These are phyloP conservation scores for Tipula unca DNA, from an alignment of 2,888 invertebrate genomes.

Conservation along the genomic window DNA sequence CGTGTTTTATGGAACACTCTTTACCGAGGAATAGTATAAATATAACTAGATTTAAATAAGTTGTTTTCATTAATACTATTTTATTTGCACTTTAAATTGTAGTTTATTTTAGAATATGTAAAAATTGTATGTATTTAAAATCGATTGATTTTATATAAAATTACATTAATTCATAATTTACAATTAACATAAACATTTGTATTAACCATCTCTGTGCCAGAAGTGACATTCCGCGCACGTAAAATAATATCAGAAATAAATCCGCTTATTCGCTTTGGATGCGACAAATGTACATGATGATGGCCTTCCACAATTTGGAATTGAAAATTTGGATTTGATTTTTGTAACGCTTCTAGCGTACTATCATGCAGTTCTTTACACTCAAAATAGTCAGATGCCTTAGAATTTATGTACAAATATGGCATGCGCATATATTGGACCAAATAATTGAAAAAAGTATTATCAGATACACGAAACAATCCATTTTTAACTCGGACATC, in stretches of 20 bases:
- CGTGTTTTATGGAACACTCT: no score
- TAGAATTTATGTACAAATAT: constrained; percentile 53
- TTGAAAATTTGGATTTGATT: constrained; percentile 47
- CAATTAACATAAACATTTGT: not conserved
- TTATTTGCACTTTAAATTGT: no score
- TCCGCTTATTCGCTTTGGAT: constrained; percentile 51
- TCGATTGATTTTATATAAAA: no score
- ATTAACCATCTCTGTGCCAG: not conserved
- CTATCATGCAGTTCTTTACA: constrained; percentile 48
- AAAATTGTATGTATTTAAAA: no score
- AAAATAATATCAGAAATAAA: constrained; percentile 50
- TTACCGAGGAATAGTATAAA: no score
- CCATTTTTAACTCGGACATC: constrained; percentile 51
- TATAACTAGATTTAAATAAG: no score
- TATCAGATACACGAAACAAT: constrained; percentile 23
- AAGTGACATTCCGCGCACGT: constrained; percentile 32
- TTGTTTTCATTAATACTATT: no score
- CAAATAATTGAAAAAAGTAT: constrained; percentile 48
- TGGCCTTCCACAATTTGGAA: constrained; percentile 55
- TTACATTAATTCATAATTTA: not conserved
- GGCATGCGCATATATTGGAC: constrained; percentile 51
- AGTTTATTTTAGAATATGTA: no score
- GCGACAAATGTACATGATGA: constrained; percentile 68
- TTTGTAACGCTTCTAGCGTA: constrained; percentile 45
- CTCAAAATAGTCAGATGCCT: constrained; percentile 48